Percentiles rank a stretch among this genome's conserved stretches.
Conservation (phyloP, 1,140 invertebrate species). For the Drosophila simulans region DNA sequence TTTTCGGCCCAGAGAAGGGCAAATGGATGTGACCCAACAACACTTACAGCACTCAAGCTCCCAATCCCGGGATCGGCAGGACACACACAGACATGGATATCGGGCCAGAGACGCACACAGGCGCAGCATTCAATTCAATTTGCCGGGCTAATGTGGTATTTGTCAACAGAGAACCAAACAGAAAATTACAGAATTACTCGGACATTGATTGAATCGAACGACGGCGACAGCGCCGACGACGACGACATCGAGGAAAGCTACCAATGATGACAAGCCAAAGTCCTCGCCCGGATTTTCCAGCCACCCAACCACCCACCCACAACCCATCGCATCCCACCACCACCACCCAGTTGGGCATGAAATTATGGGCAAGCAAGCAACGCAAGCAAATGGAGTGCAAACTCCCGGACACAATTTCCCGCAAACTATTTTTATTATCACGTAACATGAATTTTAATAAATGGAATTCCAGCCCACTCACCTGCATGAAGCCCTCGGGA, state of each 20-base stretch:
- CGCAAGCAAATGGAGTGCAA: slow-evolving; percentile 74
- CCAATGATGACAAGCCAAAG: slow-evolving; percentile 45
- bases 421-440: slow-evolving; percentile 53
- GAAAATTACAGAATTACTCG: slow-evolving; percentile 82
- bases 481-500: slow-evolving; percentile 92
- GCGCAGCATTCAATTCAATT: slow-evolving; percentile 76
- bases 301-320: slow-evolving; percentile 1
- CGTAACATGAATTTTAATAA: slow-evolving; percentile 77
- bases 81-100: slow-evolving; percentile 25
- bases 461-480: slow-evolving; percentile 78
- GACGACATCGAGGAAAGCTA: slow-evolving; percentile 43
- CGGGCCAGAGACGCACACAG: slow-evolving; percentile 31
- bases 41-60: slow-evolving; percentile 58
- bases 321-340: background rate
- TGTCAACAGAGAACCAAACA: slow-evolving; percentile 73
- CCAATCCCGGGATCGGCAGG: slow-evolving; percentile 31
- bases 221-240: slow-evolving; percentile 21
- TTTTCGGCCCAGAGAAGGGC: slow-evolving; percentile 29
- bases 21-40: slow-evolving; percentile 35
- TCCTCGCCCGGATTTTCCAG: slow-evolving; percentile 23
- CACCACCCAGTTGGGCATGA: slow-evolving; percentile 42
- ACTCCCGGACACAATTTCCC: slow-evolving; percentile 37
- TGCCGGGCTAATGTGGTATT: slow-evolving; percentile 81
- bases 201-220: slow-evolving; percentile 80
- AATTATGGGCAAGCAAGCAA: slow-evolving; percentile 47